phyloP scores from a whole-genome alignment of 53 echinoderm and acorn worm genomes.

The Luidia sarsii region DNA sequence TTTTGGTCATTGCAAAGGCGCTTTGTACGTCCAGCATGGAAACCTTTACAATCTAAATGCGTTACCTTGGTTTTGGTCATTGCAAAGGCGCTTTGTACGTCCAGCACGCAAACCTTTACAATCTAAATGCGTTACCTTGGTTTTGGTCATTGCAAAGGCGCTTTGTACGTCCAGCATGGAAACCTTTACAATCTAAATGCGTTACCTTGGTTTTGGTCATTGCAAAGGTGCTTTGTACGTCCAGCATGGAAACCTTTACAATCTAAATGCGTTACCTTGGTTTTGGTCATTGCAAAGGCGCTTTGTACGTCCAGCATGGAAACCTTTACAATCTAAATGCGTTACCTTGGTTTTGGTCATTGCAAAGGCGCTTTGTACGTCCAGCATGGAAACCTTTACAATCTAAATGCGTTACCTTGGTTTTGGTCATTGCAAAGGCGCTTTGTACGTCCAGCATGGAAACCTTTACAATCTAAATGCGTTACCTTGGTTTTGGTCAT shows the following conservation, averaged over 20 bases:
- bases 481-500: slow-evolving; percentile 93
- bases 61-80: slow-evolving; percentile 93
- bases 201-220: slow-evolving; percentile 93
- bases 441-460: no score
- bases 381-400: background rate
- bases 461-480: background rate
- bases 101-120: background rate
- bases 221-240: no score
- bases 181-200: background rate
- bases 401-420: slow-evolving; percentile 81
- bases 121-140: slow-evolving; percentile 81
- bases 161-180: no score
- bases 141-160: slow-evolving; percentile 85
- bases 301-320: no score
- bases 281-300: slow-evolving; percentile 85
- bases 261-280: slow-evolving; percentile 81
- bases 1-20: slow-evolving; percentile 85
- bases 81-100: no score
- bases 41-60: background rate
- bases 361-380: no score
- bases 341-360: slow-evolving; percentile 93
- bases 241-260: background rate
- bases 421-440: slow-evolving; percentile 85
- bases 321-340: background rate
- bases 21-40: no score